Base-by-base conservation (phyloP, 2,113 vertebrate species). In the Gnathonemus echidnorhynchus region DNA sequence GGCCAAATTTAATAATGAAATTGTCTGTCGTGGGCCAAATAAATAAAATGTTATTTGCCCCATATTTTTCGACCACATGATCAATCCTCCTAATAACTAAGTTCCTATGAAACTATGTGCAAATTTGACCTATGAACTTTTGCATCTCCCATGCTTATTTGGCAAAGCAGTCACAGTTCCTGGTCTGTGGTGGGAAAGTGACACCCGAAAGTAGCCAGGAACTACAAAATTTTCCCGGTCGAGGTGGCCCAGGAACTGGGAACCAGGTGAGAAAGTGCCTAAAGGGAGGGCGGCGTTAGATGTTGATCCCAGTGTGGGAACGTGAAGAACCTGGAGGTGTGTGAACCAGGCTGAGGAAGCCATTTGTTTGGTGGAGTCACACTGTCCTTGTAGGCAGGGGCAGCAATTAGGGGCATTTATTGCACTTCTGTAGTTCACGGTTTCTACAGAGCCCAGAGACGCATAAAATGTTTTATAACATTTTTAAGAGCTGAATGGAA, bases 401-500 rank as follows among this genome's bases (percentile, higher is more conserved):
- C 52, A 42, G 39, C 24, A 88, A 87, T 87, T 52, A 62, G 17
- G 56, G 4, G 35, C 39, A 35, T 88, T 88, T n/a, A 45, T 24
- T 45, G 56, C 15, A 8, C 52, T 46, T 35, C 24, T 58, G 52
- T 45, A 84, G 19, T 27, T 45, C 50, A 11, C 31, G 52, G 49
- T 31, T 27, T 56, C 39, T 53, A 42, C 27, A 9, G n/a, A 80
- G 49, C 50, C 31, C 21, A 84, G 74, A 24, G 27, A 53, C 10
- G 11, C 52, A 84, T 39, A 89, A 80, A 88, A 50, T 89, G 49
- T 42, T 80, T 77, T 39, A 52, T 89, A 50, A 56, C 21, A 21
- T 45, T 88, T 42, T 88, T 66, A 53, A 53, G 50, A 39, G 86
- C 66, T 89, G 48, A 89, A 53, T 53, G 77, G n/a, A 56, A 89